These are phyloP conservation scores for Conus canariensis DNA, from an alignment of 2,888 invertebrate species.

Conservation along the genomic window DNA sequence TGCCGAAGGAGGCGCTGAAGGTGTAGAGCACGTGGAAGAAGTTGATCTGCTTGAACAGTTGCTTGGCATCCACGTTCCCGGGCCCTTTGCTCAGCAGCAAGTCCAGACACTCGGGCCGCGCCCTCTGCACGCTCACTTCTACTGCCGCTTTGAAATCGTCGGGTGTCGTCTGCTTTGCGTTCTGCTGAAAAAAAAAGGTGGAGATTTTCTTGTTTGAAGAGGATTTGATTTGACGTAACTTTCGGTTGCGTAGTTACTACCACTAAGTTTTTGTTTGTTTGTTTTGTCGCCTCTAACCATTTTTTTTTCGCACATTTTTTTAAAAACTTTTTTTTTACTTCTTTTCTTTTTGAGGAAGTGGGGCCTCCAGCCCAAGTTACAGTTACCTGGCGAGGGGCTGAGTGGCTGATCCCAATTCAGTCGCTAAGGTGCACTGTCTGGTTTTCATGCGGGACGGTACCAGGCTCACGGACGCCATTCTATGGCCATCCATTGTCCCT, in stretches of 20 bases:
- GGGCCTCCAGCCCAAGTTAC: too few relatives aligned
- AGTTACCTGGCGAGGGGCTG: too few relatives aligned
- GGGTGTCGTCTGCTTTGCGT: slow-evolving; percentile 51
- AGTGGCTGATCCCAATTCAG: too few relatives aligned
- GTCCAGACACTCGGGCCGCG: slow-evolving; percentile 64
- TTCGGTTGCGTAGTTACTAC: not conserved
- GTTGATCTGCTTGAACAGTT: slow-evolving; percentile 66
- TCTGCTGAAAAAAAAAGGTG: not conserved
- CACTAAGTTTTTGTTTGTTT: not conserved
- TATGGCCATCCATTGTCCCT: too few relatives aligned
- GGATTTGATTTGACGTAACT: not conserved
- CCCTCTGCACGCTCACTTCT: slow-evolving; percentile 61
- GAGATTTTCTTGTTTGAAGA: not conserved
- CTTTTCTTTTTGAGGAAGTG: too few relatives aligned
- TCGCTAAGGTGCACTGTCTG: too few relatives aligned
- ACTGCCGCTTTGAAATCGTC: slow-evolving; percentile 64
- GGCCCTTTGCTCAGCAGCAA: slow-evolving; percentile 53
- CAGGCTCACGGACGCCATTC: too few relatives aligned
- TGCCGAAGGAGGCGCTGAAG: slow-evolving; percentile 53
- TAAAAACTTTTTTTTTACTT: too few relatives aligned
- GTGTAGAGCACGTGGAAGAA: slow-evolving; percentile 71
- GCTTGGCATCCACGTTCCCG: slow-evolving; percentile 52
- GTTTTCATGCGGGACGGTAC: too few relatives aligned
- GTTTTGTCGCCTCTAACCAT: too few relatives aligned
- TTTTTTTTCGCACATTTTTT: too few relatives aligned